Evolutionary conservation across 2,888 invertebrate species (phyloP), one percentile per base, ranked within the genome.

Genomic region (Pandemis cinnamomeana): DNA sequence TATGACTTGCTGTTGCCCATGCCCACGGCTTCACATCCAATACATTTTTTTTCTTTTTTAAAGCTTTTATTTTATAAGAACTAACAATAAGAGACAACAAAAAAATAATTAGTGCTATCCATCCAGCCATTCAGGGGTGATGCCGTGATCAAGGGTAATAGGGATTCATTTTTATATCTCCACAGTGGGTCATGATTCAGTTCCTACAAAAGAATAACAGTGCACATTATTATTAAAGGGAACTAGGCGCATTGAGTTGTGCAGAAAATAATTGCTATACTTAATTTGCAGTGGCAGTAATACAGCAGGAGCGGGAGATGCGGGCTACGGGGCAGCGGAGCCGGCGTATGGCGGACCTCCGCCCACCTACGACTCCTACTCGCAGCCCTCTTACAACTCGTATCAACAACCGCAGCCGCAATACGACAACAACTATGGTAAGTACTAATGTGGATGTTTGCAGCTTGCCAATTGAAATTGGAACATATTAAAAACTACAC

Each of bases 401-500:
- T 92, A 92, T 79, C 91, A 92, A 76, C 91, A 87, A 75, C 88
- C 91, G 4, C 91, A 89, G 73, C 86, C 86, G 15, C 91, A 91
- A 76, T 91, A 93, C 80, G 84, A 83, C 81, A 89, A 87, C 83
- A 91, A 86, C 81, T 92, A 92, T 83, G 93, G 93, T 93, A 86
- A 91, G 90, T 89, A 81, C 80, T 73, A 61, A 73, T 15, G 36
- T 36, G n/a, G 11, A 13, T 4, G 48, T 36, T 15, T 48, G 27
- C 27, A 48, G 36, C 36, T 27, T 58, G 58, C 27, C 27, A n/a
- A 58, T 27, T 27, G 2, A 58, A 8, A 58, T 58, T 8, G 11
- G 20, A 58, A 58, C 58, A 20, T 55, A 58, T 55, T 27, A 58
- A 58, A 58, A 58, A 8, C 27, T 27, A 58, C 27, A 27, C 27